Evolutionary conservation across 2,888 invertebrate genomes (phyloP).

Genomic region (Matsumyia berberina): DNA sequence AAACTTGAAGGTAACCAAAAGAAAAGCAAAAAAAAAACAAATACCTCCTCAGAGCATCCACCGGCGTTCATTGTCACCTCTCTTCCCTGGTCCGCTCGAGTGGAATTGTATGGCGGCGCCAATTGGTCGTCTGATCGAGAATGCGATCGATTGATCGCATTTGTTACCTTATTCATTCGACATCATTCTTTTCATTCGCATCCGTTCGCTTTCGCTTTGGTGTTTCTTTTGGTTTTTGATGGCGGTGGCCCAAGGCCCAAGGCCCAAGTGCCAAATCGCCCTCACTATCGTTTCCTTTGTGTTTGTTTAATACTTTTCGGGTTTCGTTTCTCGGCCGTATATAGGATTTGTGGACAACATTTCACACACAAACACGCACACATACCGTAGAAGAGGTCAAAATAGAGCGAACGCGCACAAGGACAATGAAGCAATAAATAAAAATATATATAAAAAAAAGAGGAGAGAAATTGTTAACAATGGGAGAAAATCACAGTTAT

Average conservation of each 20-base stretch:
- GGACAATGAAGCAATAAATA: conserved; percentile 68
- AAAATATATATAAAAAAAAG: conserved; percentile 42
- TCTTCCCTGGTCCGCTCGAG: conserved; percentile 9
- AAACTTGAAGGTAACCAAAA: neutral
- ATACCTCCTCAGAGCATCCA: neutral
- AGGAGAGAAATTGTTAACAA: conserved; percentile 46
- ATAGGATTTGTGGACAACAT: conserved; percentile 52
- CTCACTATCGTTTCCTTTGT: conserved; percentile 35
- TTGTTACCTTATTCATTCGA: conserved; percentile 48
- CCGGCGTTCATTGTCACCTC: neutral
- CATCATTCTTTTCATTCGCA: conserved; percentile 50
- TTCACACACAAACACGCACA: conserved; percentile 42
- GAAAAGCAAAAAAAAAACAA: conserved; percentile 15
- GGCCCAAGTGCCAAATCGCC: conserved; percentile 45
- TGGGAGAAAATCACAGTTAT: conserved; percentile 69
- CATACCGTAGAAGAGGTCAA: conserved; percentile 10
- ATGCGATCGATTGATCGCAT: conserved; percentile 69
- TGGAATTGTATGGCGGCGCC: conserved; percentile 64
- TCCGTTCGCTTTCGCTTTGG: conserved; percentile 42
- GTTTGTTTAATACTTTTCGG: conserved; percentile 40
- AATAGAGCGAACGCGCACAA: conserved; percentile 41
- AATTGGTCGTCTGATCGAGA: conserved; percentile 68
- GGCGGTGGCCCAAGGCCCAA: neutral
- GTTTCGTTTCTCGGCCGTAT: conserved; percentile 10
- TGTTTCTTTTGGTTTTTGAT: neutral